Evolutionary conservation across 2,888 invertebrate genomes (phyloP), one percentile per base, ranked within the genome.

Genomic region (Margaritifera margaritifera): DNA sequence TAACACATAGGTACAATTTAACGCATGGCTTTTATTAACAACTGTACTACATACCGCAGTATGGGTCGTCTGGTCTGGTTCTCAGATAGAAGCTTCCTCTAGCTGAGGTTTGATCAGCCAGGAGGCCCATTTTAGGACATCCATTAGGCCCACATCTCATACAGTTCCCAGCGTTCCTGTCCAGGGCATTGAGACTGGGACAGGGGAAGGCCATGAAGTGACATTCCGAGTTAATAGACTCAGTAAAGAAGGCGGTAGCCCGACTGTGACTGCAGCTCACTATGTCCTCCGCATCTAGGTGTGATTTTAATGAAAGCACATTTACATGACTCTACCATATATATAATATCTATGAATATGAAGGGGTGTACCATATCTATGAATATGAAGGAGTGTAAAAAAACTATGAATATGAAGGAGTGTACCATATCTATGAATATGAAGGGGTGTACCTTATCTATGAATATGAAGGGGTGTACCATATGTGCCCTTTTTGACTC

Each of bases 201-300:
- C 83, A 83, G 4, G 77, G 75, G 59, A 73, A 77, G 6, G 80
- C 78, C 22, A 61, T 74, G 64, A 81, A 78, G 5, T 66, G 71
- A 63, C 83, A 83, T 0, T 60, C 51, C 4, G 72, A 69, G 63
- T 74, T 78, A 63, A 83, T 81, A 27, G 80, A 81, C 60, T 83
- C 83, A 4, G 66, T 77, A 61, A 80, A 83, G 27, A 80, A 68
- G 27, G 57, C 59, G 27, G 80, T 76, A 0, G 81, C 74, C 4
- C 81, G 67, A 42, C 79, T 80, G 68, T 83, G 83, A 60, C 81
- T 83, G 65, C 83, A 83, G 50, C 75, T 75, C 1, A 83, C 62
- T 1, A 66, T 67, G 53, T 75, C 69, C 18, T 67, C 77, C 0
- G 80, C 78, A 62, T 69, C 82, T 82, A 60, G n/a, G 69, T 69